Evolutionary conservation across 92 coral and sea anemone genomes (phyloP).

Genomic region (Ricordea florida): DNA sequence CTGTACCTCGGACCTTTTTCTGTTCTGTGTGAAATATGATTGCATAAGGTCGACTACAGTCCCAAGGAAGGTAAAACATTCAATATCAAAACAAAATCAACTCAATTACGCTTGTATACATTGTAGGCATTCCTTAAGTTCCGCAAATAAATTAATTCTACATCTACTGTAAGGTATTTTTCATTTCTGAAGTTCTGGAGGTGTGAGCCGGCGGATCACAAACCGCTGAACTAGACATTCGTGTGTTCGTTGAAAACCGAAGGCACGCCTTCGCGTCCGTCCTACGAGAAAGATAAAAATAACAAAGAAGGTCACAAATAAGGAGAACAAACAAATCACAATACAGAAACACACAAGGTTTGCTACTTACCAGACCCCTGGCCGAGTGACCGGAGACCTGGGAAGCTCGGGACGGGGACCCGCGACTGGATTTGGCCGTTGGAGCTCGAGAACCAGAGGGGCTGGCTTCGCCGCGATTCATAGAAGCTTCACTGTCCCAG

Average conservation of each 20-base stretch:
- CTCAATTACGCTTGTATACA: background rate
- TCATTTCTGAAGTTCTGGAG: background rate
- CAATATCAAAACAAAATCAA: background rate
- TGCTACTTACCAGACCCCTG: conserved; percentile 14
- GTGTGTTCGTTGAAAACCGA: conserved; percentile 69
- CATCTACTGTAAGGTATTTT: background rate
- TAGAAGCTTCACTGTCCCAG: conserved; percentile 97
- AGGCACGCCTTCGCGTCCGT: conserved; percentile 46
- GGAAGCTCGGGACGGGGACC: conserved; percentile 82
- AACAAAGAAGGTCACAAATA: background rate
- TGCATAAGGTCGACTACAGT: too few relatives aligned
- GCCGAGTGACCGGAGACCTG: conserved; percentile 44
- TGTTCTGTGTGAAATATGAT: too few relatives aligned
- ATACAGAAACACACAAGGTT: too few relatives aligned
- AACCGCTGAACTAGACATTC: conserved; percentile 51
- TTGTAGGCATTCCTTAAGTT: background rate
- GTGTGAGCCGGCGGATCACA: too few relatives aligned
- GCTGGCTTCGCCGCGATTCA: conserved; percentile 81
- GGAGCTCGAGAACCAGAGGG: conserved; percentile 92
- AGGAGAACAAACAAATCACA: too few relatives aligned
- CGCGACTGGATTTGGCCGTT: conserved; percentile 89
- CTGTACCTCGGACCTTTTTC: too few relatives aligned
- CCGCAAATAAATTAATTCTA: conserved; percentile 27
- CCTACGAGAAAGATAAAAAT: background rate
- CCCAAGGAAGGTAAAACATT: background rate